These are phyloP conservation scores for Capitella teleta DNA, from an alignment of 1,140 invertebrate genomes.

Conservation along the genomic window DNA sequence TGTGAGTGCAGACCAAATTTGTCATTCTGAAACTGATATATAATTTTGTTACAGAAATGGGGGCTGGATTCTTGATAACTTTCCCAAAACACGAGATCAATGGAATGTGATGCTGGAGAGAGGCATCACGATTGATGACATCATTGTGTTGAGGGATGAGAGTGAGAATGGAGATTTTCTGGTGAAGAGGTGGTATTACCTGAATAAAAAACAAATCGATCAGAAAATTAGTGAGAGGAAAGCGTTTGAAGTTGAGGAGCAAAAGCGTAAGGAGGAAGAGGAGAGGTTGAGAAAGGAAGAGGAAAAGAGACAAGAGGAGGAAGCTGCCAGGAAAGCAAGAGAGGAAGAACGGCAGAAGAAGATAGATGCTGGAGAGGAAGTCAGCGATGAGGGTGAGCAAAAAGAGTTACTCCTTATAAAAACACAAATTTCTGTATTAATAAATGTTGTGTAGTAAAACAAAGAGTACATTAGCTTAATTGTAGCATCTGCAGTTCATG, in stretches of 20 bases:
- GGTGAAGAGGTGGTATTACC: constrained; percentile 23
- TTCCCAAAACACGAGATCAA: constrained; percentile 35
- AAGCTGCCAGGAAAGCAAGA: constrained; percentile 13
- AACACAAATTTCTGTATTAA: too few species aligned
- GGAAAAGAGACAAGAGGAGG: constrained; percentile 16
- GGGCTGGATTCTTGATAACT: constrained; percentile 42
- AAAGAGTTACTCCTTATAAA: too few species aligned
- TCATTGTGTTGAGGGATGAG: constrained; percentile 29
- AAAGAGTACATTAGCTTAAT: too few species aligned
- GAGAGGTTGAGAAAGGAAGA: constrained; percentile 23
- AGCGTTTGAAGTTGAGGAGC: constrained; percentile 20
- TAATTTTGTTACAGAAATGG: constrained; percentile 35
- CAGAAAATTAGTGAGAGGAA: constrained; percentile 18
- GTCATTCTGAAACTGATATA: too few species aligned
- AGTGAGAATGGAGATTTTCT: constrained; percentile 24
- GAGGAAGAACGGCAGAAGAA: constrained; percentile 14
- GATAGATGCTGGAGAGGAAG: not conserved
- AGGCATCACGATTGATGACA: constrained; percentile 31
- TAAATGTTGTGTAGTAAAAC: too few species aligned
- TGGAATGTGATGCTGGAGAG: constrained; percentile 36
- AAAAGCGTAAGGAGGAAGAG: constrained; percentile 20
- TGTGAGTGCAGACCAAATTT: constrained; percentile 33
- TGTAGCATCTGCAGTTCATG: too few species aligned
- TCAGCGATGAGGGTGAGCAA: constrained; percentile 5
- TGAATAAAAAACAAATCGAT: constrained; percentile 28